Conservation (phyloP, 2,888 invertebrate species). For the Volucella bombylans region DNA sequence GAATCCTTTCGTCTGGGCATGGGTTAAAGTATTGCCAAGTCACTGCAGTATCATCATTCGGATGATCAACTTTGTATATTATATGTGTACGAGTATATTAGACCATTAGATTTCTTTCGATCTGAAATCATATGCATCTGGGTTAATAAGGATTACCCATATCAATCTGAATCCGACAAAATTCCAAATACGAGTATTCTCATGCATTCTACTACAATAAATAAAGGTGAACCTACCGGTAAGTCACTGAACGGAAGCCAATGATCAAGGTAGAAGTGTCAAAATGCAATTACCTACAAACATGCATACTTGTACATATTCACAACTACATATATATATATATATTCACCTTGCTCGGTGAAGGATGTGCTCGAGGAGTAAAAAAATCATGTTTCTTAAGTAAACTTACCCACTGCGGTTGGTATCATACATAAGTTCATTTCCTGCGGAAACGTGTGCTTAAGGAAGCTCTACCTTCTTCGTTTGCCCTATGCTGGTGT, state of each 20-base stretch:
- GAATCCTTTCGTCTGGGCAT: not conserved
- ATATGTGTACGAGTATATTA: constrained; percentile 47
- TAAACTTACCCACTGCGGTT: constrained; percentile 26
- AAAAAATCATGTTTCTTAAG: constrained; percentile 28
- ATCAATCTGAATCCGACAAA: constrained; percentile 13
- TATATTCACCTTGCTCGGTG: constrained; percentile 9
- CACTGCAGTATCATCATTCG: constrained; percentile 67
- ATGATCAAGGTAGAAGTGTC: constrained; percentile 35
- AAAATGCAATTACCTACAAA: constrained; percentile 21
- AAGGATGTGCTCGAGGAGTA: constrained; percentile 50
- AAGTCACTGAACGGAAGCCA: constrained; percentile 21
- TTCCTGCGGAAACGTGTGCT: constrained; percentile 23
- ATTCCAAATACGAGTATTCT: constrained; percentile 62
- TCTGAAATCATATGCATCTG: constrained; percentile 16
- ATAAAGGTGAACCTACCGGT: constrained; percentile 57
- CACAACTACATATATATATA: too few species aligned
- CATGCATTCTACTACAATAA: constrained; percentile 52
- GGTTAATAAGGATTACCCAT: not conserved
- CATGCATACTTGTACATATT: too few species aligned
- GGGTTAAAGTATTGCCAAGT: constrained; percentile 45
- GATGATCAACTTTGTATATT: constrained; percentile 59
- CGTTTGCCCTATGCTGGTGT: constrained; percentile 32
- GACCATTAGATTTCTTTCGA: constrained; percentile 61
- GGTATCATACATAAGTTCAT: constrained; percentile 26
- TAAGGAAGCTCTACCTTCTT: constrained; percentile 47